phyloP scores from a whole-genome alignment of 2,888 invertebrate species.

The Macrosiphum euphorbiae region DNA sequence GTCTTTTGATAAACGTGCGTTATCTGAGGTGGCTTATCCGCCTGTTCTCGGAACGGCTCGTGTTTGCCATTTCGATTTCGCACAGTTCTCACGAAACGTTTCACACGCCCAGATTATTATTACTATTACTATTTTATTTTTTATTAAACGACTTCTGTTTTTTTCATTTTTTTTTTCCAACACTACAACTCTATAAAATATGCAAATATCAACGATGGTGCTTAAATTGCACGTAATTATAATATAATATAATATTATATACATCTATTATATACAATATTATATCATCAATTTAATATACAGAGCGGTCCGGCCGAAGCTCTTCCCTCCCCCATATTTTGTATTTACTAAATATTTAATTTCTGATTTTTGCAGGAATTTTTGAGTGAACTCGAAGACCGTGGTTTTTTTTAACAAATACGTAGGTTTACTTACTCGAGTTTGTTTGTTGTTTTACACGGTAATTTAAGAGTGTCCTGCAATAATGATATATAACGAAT shows the following conservation, averaged over 20 bases:
- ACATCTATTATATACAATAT: neutral
- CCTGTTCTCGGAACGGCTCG: slow-evolving; percentile 42
- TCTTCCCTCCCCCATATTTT: neutral
- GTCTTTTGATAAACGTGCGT: slow-evolving; percentile 49
- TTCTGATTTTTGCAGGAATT: neutral
- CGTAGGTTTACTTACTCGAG: neutral
- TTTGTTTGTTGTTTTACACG: neutral
- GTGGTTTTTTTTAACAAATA: neutral
- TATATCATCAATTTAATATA: neutral
- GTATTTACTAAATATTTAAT: neutral
- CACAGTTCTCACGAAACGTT: slow-evolving; percentile 52
- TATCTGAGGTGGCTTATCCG: slow-evolving; percentile 56
- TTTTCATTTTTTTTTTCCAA: neutral
- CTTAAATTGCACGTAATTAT: neutral
- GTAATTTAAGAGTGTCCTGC: neutral
- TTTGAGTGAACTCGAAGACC: neutral
- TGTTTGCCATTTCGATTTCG: slow-evolving; percentile 49
- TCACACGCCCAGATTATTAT: slow-evolving; percentile 33
- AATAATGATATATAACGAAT: neutral
- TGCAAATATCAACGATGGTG: neutral
- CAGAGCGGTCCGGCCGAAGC: neutral
- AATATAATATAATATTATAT: neutral
- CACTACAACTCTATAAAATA: neutral
- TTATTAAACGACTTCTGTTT: neutral
- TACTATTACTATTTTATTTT: neutral